Conservation (phyloP, 2,797 vertebrate species). For the Nannoperca obscura region DNA sequence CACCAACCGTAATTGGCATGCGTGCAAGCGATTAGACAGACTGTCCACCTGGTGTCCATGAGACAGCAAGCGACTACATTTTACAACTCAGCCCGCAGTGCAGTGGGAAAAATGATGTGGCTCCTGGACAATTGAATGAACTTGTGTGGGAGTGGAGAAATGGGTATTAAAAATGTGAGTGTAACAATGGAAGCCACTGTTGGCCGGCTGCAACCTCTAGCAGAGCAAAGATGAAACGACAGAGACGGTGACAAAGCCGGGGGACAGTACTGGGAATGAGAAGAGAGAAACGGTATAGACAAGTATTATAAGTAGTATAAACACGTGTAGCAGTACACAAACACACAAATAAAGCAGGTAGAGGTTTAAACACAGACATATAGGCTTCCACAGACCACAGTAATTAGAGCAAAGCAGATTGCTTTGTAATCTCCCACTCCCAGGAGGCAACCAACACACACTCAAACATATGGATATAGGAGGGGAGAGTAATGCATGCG, state of each 20-base stretch:
- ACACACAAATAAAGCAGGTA: constrained; percentile 27
- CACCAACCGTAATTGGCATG: constrained; percentile 52
- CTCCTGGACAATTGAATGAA: constrained; percentile 70
- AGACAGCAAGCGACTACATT: constrained; percentile 37
- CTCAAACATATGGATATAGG: constrained; percentile 13
- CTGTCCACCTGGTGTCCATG: constrained; percentile 61
- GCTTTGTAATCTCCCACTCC: constrained; percentile 48
- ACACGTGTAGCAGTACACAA: constrained; percentile 9
- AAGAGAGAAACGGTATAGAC: constrained; percentile 1
- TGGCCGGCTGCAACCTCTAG: constrained; percentile 18
- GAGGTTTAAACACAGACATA: constrained; percentile 27
- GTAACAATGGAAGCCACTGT: constrained; percentile 64
- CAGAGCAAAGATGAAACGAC: constrained; percentile 31
- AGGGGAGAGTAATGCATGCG: constrained; percentile 25
- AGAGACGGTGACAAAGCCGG: constrained; percentile 27
- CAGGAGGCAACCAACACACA: constrained; percentile 29
- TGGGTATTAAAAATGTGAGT: constrained; percentile 59
- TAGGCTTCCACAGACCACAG: constrained; percentile 38
- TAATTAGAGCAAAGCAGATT: constrained; percentile 65
- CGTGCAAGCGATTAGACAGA: constrained; percentile 45
- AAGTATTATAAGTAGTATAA: not conserved
- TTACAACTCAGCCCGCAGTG: constrained; percentile 55
- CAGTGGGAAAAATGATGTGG: constrained; percentile 56
- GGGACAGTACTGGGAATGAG: constrained; percentile 19
- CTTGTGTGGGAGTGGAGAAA: constrained; percentile 65